A percentile compares a stretch with the other conserved stretches of the same genome.
phyloP scores from a whole-genome alignment of 2,888 invertebrate species.

The Lasius platythorax region DNA sequence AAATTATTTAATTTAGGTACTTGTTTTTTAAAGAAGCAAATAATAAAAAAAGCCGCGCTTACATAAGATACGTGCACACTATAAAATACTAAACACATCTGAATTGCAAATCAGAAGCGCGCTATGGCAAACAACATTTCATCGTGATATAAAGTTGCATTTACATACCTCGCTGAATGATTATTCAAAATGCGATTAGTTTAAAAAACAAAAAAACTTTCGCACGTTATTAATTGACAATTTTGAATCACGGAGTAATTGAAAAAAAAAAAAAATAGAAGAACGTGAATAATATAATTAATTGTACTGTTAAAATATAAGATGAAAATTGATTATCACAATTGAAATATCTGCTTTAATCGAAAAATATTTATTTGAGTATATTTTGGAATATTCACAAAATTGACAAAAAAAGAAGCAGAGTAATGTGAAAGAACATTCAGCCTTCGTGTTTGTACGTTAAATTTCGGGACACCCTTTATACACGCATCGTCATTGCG shows the following conservation, averaged over 20 bases:
- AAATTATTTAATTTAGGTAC: neutral
- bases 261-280: neutral
- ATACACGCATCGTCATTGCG: slow-evolving; percentile 1
- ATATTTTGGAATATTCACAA: neutral
- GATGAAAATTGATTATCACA: neutral
- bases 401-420: neutral
- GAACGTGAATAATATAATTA: neutral
- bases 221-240: neutral
- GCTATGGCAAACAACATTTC: neutral
- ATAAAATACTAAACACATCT: neutral
- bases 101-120: neutral
- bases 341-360: neutral
- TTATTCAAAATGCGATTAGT: neutral
- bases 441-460: neutral
- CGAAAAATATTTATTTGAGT: neutral
- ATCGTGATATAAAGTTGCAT: slow-evolving; percentile 8
- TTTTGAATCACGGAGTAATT: neutral
- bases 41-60: neutral
- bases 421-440: neutral
- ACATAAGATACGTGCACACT: neutral
- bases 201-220: neutral
- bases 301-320: neutral
- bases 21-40: neutral
- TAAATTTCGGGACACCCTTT: slow-evolving; percentile 10
- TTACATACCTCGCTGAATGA: neutral